Conservation (phyloP, 2,113 vertebrate genomes). For the Tetraodon nigroviridis region DNA sequence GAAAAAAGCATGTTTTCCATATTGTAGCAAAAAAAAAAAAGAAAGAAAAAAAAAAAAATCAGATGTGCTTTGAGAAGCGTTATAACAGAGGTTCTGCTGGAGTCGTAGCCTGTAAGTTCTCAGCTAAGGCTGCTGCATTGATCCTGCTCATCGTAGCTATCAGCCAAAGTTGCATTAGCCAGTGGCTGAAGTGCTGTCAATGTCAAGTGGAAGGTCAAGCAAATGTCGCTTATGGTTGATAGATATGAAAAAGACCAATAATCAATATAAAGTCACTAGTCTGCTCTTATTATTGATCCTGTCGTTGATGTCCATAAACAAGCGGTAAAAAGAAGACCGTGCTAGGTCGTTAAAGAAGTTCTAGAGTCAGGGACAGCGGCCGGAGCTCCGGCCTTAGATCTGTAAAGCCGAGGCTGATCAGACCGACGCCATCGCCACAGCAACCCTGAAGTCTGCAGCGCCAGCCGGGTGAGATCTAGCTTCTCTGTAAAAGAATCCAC, state of each 20-base stretch:
- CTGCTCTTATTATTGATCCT: constrained; percentile 30
- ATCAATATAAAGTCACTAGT: constrained; percentile 34
- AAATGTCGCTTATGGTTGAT: not conserved
- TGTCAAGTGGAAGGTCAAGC: not conserved
- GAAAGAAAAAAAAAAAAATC: constrained; percentile 6
- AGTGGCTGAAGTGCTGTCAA: constrained; percentile 3
- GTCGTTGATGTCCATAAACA: constrained; percentile 14
- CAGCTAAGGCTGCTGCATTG: constrained; percentile 12
- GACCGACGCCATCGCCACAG: constrained; percentile 16
- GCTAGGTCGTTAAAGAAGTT: not conserved
- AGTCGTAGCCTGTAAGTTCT: constrained; percentile 1
- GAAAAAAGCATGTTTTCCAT: constrained; percentile 31
- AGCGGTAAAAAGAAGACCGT: constrained; percentile 4
- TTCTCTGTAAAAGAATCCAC: constrained; percentile 42
- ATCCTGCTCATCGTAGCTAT: constrained; percentile 17
- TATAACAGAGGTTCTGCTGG: constrained; percentile 16
- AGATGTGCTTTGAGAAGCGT: constrained; percentile 18
- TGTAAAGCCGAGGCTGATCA: constrained; percentile 10
- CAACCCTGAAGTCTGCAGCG: constrained; percentile 13
- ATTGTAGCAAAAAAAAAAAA: constrained; percentile 1
- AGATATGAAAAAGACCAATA: constrained; percentile 12
- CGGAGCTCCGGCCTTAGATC: not conserved
- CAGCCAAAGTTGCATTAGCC: constrained; percentile 4
- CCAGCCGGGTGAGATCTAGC: constrained; percentile 29
- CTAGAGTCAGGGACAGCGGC: not conserved